Conservation (phyloP, 2,113 vertebrate species). For the Silurus glanis region DNA sequence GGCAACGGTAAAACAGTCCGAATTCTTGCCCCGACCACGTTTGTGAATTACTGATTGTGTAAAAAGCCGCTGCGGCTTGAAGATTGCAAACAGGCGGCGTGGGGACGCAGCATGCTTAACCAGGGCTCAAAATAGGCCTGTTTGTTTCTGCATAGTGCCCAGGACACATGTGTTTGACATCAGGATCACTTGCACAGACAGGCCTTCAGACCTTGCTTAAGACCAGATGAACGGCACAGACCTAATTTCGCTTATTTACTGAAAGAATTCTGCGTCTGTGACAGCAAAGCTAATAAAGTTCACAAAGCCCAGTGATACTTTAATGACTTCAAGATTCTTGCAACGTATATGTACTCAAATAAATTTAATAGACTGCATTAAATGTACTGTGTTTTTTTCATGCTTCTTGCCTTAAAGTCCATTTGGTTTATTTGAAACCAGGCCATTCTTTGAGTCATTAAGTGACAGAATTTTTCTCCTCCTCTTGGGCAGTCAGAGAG, state of each 20-base stretch:
- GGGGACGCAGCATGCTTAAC: conserved; percentile 76
- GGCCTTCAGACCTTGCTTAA: conserved; percentile 1
- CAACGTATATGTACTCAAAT: neutral
- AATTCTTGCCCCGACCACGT: conserved; percentile 77
- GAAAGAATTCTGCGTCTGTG: neutral
- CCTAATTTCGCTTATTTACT: conserved; percentile 13
- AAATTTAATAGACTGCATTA: neutral
- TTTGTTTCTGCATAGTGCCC: conserved; percentile 76
- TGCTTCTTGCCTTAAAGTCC: conserved; percentile 4
- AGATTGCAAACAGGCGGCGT: conserved; percentile 82
- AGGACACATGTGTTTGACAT: conserved; percentile 81
- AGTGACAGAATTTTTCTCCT: neutral
- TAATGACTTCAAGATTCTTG: neutral
- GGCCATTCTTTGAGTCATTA: neutral
- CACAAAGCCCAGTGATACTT: neutral
- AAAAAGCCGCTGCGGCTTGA: conserved; percentile 77
- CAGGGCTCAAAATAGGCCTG: conserved; percentile 76
- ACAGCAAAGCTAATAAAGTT: neutral
- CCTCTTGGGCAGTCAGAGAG: neutral
- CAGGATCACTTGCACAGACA: conserved; percentile 61
- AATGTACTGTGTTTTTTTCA: neutral
- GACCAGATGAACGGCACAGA: neutral
- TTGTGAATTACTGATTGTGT: conserved; percentile 81
- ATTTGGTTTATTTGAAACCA: neutral
- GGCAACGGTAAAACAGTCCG: conserved; percentile 77